Conservation (phyloP, 2,888 invertebrate genomes). For the Anodontia alba region DNA sequence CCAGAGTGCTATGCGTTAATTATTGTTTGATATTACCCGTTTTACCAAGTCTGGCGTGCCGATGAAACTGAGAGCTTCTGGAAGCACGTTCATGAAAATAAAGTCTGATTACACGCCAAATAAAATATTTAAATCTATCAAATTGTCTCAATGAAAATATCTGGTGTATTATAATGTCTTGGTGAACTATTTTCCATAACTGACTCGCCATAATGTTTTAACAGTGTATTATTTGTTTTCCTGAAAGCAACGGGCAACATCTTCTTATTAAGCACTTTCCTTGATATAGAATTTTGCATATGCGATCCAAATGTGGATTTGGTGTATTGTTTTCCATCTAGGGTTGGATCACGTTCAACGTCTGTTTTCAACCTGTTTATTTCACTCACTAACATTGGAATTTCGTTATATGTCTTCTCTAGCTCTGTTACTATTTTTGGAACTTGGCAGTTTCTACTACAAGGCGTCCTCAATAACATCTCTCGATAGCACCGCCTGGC, state of each 20-base stretch:
- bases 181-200: slow-evolving; percentile 39
- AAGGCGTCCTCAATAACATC: slow-evolving; percentile 26
- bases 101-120: too few relatives aligned
- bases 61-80: too few relatives aligned
- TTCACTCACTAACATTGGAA: slow-evolving; percentile 57
- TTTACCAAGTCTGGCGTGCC: too few relatives aligned
- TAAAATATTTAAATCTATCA: too few relatives aligned
- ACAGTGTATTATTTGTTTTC: slow-evolving; percentile 50
- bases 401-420: slow-evolving; percentile 57
- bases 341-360: slow-evolving; percentile 24
- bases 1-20: too few relatives aligned
- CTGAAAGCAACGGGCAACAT: slow-evolving; percentile 48
- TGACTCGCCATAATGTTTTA: slow-evolving; percentile 55
- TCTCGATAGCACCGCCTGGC: slow-evolving; percentile 47
- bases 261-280: slow-evolving; percentile 48
- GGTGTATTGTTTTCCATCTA: slow-evolving; percentile 40
- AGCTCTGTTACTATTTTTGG: slow-evolving; percentile 46
- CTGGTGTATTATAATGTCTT: slow-evolving; percentile 40
- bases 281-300: slow-evolving; percentile 55
- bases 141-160: slow-evolving; percentile 3
- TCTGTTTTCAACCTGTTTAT: slow-evolving; percentile 39
- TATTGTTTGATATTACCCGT: too few relatives aligned
- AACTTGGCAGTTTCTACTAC: slow-evolving; percentile 47
- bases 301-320: slow-evolving; percentile 50
- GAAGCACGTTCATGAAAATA: too few relatives aligned